Base-by-base conservation (phyloP, 2,113 vertebrate species). In the Rhombomys opimus region DNA sequence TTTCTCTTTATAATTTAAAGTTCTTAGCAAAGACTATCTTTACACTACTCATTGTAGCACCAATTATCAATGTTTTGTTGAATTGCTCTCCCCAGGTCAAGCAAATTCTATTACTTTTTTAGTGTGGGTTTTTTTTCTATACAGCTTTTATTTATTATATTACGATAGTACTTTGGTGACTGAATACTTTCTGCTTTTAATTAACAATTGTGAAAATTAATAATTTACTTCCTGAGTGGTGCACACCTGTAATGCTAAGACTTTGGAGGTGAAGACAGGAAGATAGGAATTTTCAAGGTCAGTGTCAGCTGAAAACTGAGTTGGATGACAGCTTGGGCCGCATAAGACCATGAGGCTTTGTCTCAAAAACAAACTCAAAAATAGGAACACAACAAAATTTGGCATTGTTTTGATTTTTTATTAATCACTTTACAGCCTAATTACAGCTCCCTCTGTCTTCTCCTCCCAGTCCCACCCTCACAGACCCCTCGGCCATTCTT, bases 1-100 rank as follows among this genome's bases (percentile, higher is more conserved):
- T 94, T 86, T 46, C 84, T 68, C 73, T 81, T 88, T 17, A 90
- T 88, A 50, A 65, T 72, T 86, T 76, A 93, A 91, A 90, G 57
- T 14, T 2, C 81, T 93, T 35, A 67, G 41, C 72, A 88, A 94
- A 89, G 7, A 77, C 59, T 6, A n/a, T 6, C 9, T n/a, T 76
- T 38, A 35, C 52, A 38, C 7, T 7, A 3, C 77, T 95, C 5
- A 35, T 22, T 6, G 82, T 57, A 63, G 11, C 9, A 91, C 0
- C 0, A 18, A 18, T 77, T 70, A 2, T 88, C 77, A 90, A 35
- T 32, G 70, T 70, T 95, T 91, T 87, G 22, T 18, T 38, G 52
- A 9, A 30, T 87, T 52, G 67, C 2, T 84, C 4, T 78, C 22
- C 0, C 32, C 52, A 41, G n/a, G 6, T 78, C 10, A 54, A 4